phyloP scores from a whole-genome alignment of 2,888 invertebrate species.

The Bombyx huttoni region DNA sequence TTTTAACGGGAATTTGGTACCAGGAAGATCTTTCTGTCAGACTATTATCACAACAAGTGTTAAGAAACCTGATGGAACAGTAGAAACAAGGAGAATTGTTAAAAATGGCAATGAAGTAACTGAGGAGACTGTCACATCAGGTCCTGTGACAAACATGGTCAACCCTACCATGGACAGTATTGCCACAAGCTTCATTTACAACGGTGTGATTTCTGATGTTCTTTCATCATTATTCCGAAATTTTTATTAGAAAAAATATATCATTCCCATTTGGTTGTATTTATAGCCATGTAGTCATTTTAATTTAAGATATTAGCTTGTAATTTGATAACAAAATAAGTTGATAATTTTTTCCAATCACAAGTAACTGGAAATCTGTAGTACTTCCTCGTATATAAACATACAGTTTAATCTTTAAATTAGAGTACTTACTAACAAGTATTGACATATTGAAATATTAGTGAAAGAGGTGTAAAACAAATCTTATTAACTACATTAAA shows the following conservation, averaged over 20 bases:
- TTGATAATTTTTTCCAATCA: too few relatives aligned
- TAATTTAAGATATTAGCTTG: background rate
- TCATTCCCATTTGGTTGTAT: background rate
- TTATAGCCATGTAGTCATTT: background rate
- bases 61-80: slow-evolving; percentile 51
- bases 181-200: slow-evolving; percentile 28
- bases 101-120: slow-evolving; percentile 54
- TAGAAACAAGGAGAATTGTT: slow-evolving; percentile 52
- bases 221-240: slow-evolving; percentile 45
- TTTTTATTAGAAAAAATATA: slow-evolving; percentile 26
- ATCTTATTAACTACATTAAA: too few relatives aligned
- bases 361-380: too few relatives aligned
- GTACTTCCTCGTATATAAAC: too few relatives aligned
- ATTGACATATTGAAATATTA: too few relatives aligned
- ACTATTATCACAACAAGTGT: slow-evolving; percentile 59
- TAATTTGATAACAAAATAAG: too few relatives aligned
- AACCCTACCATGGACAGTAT: slow-evolving; percentile 30
- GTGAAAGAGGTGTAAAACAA: too few relatives aligned
- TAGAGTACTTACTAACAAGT: too few relatives aligned
- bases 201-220: slow-evolving; percentile 27
- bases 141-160: slow-evolving; percentile 16
- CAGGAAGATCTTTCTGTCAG: slow-evolving; percentile 47
- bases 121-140: slow-evolving; percentile 42
- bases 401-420: too few relatives aligned
- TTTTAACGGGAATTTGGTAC: slow-evolving; percentile 39